phyloP scores from a whole-genome alignment of 1,140 invertebrate genomes.

The Cotesia vestalis region DNA sequence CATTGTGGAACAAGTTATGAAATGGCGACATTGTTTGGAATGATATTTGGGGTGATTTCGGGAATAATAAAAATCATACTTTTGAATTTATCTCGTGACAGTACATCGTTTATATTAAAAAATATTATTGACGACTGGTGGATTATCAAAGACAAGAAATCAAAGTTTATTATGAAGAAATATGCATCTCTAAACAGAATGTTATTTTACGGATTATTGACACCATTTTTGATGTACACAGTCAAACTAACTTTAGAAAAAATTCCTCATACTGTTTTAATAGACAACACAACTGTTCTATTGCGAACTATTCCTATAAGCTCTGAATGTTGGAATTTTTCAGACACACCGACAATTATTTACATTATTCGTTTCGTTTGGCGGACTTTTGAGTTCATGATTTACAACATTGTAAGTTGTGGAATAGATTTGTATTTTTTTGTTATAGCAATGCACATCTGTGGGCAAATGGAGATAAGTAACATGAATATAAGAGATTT shows the following conservation, averaged over 20 bases:
- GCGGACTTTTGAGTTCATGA: too few relatives aligned
- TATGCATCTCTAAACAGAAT: constrained; percentile 18
- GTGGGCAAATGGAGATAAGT: background rate
- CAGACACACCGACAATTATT: background rate
- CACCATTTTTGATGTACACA: constrained; percentile 5
- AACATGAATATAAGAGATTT: background rate
- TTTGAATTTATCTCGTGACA: background rate
- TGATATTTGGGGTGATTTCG: background rate
- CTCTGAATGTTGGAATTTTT: background rate
- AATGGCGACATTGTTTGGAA: background rate
- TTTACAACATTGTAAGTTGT: background rate
- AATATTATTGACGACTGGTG: constrained; percentile 20
- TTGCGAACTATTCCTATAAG: background rate
- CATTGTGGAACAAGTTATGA: background rate
- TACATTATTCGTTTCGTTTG: too few relatives aligned
- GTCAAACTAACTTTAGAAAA: background rate
- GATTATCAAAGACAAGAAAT: background rate
- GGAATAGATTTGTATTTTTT: background rate
- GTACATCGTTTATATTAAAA: constrained; percentile 7
- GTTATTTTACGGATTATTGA: constrained; percentile 9
- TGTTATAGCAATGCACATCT: background rate
- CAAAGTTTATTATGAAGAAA: constrained; percentile 1
- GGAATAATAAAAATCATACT: constrained; percentile 11
- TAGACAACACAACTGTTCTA: background rate
- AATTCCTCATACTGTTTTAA: background rate